Conservation (phyloP, 2,888 invertebrate species). For the Hartigia nigra region DNA sequence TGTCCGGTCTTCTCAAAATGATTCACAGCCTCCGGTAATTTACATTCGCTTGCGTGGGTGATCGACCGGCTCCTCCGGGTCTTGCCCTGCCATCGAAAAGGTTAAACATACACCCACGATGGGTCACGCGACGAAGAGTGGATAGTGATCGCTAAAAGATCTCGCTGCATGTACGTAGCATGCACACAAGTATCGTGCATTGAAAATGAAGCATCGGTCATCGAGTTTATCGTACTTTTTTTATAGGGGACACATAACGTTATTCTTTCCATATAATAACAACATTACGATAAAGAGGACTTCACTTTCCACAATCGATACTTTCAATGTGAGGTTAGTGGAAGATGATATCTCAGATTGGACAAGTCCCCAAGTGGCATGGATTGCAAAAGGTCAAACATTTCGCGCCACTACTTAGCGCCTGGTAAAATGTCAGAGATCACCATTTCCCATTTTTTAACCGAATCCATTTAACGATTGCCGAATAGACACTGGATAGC, state of each 20-base stretch:
- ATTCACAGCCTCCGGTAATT: slow-evolving; percentile 66
- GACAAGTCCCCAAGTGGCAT: background rate
- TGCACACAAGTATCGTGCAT: background rate
- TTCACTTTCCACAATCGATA: background rate
- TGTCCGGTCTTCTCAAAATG: slow-evolving; percentile 56
- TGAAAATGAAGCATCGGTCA: background rate
- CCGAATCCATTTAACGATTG: background rate
- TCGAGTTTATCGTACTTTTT: background rate
- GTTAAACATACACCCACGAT: slow-evolving; percentile 63
- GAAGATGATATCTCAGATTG: background rate
- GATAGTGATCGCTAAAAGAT: slow-evolving; percentile 1
- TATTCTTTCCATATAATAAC: background rate
- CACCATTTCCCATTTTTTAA: background rate
- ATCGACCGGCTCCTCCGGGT: slow-evolving; percentile 35
- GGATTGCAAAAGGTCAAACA: background rate
- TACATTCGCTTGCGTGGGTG: slow-evolving; percentile 63
- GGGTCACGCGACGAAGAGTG: slow-evolving; percentile 48
- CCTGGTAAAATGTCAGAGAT: background rate
- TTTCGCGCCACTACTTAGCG: background rate
- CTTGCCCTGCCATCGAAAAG: slow-evolving; percentile 49
- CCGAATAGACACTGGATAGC: background rate
- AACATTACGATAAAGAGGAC: background rate
- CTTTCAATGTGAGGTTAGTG: background rate
- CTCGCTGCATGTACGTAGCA: background rate
- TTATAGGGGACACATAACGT: background rate